phyloP scores from a whole-genome alignment of 2,888 invertebrate species.

The Metallyticus violacea region DNA sequence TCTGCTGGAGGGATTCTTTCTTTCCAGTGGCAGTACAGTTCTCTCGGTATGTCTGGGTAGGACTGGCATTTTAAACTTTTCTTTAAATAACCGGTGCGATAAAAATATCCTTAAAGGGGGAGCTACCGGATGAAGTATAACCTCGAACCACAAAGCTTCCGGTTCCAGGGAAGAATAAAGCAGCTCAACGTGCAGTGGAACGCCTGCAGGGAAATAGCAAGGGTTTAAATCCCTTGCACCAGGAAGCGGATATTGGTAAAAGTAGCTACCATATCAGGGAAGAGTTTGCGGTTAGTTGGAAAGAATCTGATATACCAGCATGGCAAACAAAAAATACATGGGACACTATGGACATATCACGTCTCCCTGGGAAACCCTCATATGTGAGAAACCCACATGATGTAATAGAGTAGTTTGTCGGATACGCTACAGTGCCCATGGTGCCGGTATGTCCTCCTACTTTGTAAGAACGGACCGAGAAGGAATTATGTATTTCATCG shows the following conservation, averaged over 20 bases:
- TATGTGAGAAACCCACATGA: background rate
- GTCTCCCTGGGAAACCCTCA: background rate
- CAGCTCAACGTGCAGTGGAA: background rate
- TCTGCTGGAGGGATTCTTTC: no score
- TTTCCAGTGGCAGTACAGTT: no score
- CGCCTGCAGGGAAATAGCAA: background rate
- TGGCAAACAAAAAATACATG: background rate
- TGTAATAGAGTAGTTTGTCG: background rate
- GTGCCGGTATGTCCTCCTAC: no score
- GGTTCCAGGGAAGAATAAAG: background rate
- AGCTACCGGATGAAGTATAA: background rate
- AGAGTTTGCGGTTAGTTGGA: background rate
- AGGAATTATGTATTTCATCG: no score
- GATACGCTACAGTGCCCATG: no score
- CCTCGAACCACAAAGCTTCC: background rate
- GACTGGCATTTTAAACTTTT: no score
- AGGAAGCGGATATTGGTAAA: background rate
- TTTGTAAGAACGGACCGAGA: no score
- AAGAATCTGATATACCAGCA: background rate
- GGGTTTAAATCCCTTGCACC: background rate
- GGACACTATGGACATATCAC: background rate
- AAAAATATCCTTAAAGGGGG: background rate
- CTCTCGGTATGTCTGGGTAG: no score
- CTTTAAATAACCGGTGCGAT: background rate
- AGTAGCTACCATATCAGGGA: background rate